These are phyloP conservation scores for Eleginops maclovinus DNA, from an alignment of 2,113 vertebrate genomes.

Conservation along the genomic window DNA sequence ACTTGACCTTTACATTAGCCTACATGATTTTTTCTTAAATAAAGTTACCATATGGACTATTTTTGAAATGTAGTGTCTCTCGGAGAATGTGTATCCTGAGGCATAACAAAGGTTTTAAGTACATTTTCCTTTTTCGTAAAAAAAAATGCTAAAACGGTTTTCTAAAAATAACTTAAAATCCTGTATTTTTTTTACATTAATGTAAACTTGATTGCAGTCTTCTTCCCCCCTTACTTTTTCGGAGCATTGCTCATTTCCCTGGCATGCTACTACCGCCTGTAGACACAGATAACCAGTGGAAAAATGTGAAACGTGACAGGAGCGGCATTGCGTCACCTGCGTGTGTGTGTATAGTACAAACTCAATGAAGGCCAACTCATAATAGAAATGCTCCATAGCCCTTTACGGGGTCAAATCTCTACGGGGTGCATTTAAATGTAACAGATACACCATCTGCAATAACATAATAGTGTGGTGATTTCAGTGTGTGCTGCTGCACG, in stretches of 20 bases:
- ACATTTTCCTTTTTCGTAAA: not conserved
- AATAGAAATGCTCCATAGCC: not conserved
- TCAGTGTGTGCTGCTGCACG: constrained; percentile 5
- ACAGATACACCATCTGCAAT: not conserved
- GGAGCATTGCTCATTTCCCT: too few relatives aligned
- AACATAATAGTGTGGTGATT: constrained; percentile 10
- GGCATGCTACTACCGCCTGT: not conserved
- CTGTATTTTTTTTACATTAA: too few relatives aligned
- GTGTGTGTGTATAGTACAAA: not conserved
- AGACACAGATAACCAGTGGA: too few relatives aligned
- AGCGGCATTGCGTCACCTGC: too few relatives aligned
- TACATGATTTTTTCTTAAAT: too few relatives aligned
- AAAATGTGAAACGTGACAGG: too few relatives aligned
- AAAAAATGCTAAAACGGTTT: not conserved
- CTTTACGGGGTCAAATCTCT: not conserved
- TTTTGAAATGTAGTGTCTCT: too few relatives aligned
- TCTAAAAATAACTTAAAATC: not conserved
- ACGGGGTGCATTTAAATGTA: not conserved
- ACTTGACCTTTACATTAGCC: too few relatives aligned
- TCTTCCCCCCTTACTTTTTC: not conserved
- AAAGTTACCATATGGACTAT: too few relatives aligned
- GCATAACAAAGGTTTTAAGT: not conserved
- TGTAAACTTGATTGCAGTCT: not conserved
- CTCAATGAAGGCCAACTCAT: too few relatives aligned
- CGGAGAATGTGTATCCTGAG: not conserved